These are phyloP conservation scores for Styela plicata DNA, from an alignment of 23 tunicate genomes.

Conservation along the genomic window DNA sequence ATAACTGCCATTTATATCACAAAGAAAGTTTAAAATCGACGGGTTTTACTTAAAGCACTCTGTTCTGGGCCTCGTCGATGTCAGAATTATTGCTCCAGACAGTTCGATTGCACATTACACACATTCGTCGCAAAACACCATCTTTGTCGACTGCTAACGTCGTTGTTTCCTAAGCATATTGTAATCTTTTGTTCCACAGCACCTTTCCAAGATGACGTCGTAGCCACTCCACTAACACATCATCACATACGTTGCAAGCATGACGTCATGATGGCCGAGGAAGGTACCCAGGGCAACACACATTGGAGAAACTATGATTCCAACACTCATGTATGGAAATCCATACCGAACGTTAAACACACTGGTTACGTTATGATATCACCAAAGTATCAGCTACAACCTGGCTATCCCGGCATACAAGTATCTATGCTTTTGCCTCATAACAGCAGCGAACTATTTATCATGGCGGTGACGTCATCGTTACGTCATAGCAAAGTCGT, in stretches of 20 bases:
- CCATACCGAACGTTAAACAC: conserved; percentile 2
- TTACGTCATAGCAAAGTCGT: neutral
- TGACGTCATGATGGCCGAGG: neutral
- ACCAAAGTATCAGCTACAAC: neutral
- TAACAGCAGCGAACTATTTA: conserved; percentile 1
- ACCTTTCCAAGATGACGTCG: neutral
- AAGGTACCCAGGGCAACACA: neutral
- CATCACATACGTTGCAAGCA: conserved; percentile 24
- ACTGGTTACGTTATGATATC: conserved; percentile 16
- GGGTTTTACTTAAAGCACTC: no score
- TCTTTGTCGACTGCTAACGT: no score
- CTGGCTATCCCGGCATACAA: conserved; percentile 10
- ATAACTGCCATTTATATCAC: no score
- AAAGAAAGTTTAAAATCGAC: no score
- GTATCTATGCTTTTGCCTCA: conserved; percentile 22
- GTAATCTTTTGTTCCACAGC: no score
- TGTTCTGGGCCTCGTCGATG: no score
- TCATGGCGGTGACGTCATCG: conserved; percentile 18
- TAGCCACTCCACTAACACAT: neutral
- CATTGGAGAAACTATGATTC: conserved; percentile 11
- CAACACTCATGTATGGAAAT: neutral
- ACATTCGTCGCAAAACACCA: no score
- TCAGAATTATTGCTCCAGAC: no score
- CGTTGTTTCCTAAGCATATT: no score
- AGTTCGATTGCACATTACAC: no score